These are phyloP conservation scores for Heliconius ismenius DNA, from an alignment of 2,888 invertebrate genomes.

Conservation along the genomic window DNA sequence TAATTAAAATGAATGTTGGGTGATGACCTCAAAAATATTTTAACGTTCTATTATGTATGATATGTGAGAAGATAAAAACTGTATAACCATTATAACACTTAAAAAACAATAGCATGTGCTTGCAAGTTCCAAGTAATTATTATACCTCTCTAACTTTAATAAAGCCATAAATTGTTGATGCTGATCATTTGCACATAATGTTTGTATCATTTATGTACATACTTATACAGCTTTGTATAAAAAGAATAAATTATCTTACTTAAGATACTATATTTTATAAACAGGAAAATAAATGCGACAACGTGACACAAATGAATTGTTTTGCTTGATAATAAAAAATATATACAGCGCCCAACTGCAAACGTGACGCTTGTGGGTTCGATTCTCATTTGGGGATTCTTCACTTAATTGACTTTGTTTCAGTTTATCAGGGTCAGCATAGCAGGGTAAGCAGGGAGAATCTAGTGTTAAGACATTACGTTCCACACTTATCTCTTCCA, in stretches of 20 bases:
- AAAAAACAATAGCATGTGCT: background rate
- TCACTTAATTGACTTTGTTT: too few species aligned
- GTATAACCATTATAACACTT: background rate
- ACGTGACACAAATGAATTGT: background rate
- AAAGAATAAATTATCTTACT: constrained; percentile 10
- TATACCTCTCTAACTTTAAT: background rate
- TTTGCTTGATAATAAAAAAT: background rate
- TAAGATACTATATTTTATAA: background rate
- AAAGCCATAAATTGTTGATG: constrained; percentile 1
- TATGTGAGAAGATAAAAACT: background rate
- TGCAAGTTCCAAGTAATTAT: background rate
- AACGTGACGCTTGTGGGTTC: too few species aligned
- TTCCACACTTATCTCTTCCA: background rate
- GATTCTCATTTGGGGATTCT: too few species aligned
- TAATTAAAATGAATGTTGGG: background rate
- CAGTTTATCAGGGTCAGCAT: too few species aligned
- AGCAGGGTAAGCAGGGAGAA: background rate
- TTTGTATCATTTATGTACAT: background rate
- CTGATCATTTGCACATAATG: background rate
- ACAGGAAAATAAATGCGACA: constrained; percentile 3
- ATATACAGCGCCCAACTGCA: background rate
- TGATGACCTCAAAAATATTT: background rate
- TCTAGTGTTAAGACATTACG: background rate
- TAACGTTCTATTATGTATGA: too few species aligned
- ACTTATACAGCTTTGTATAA: background rate